Percentiles rank a stretch among this genome's conserved stretches.
These are phyloP conservation scores for Diadegma fenestrale DNA, from an alignment of 2,888 invertebrate species.

Conservation along the genomic window DNA sequence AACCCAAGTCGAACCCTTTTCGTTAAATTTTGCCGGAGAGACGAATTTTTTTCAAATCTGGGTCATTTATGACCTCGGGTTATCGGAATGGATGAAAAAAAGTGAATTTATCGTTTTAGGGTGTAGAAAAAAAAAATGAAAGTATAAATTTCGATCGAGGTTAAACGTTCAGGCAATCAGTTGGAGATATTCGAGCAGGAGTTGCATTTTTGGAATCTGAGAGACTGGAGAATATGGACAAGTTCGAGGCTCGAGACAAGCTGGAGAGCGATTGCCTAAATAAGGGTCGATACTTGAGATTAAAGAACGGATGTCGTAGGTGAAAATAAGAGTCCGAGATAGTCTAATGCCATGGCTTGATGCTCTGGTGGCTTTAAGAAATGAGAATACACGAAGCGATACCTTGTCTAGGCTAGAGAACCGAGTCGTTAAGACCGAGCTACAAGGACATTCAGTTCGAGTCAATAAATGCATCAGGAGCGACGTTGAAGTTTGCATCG, in stretches of 20 bases:
- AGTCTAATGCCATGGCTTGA: background rate
- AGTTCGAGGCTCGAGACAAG: background rate
- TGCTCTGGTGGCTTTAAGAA: background rate
- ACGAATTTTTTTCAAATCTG: no score
- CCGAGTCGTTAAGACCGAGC: background rate
- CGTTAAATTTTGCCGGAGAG: no score
- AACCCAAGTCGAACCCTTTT: no score
- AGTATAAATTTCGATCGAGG: no score
- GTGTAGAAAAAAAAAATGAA: no score
- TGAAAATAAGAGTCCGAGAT: background rate
- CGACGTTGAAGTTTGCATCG: no score
- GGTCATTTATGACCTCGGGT: no score
- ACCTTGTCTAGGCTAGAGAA: background rate
- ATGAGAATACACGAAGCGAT: background rate
- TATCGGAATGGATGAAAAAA: no score
- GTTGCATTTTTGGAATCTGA: background rate
- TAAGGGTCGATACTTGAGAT: background rate
- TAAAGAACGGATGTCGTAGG: background rate
- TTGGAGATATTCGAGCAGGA: slow-evolving; percentile 25
- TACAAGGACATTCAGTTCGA: background rate
- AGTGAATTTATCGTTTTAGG: no score
- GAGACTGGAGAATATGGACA: slow-evolving; percentile 25
- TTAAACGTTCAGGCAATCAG: slow-evolving; percentile 58
- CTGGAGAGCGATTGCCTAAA: background rate
- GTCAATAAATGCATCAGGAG: background rate